Percentiles rank a stretch among this genome's conserved stretches.
Conservation (phyloP, 2,113 vertebrate genomes). For the Cavia aperea region DNA sequence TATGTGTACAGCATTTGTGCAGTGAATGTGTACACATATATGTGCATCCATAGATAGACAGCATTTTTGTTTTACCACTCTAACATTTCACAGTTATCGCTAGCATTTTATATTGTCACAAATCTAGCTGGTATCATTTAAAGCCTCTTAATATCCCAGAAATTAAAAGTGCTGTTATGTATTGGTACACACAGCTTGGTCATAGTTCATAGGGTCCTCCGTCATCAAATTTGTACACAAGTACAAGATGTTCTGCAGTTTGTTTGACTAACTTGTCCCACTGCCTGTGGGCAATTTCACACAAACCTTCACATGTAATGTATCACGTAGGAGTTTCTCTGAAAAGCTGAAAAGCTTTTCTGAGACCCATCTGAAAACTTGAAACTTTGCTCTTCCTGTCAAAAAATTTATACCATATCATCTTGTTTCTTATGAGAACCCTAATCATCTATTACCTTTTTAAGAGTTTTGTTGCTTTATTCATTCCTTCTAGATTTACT, state of each 20-base stretch:
- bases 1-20: neutral
- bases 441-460: neutral
- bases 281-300: neutral
- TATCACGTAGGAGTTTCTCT: slow-evolving; percentile 1
- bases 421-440: neutral
- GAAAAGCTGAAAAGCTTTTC: slow-evolving; percentile 35
- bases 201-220: neutral
- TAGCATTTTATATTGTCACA: slow-evolving; percentile 22
- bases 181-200: slow-evolving; percentile 16
- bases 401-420: neutral
- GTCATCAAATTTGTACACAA: slow-evolving; percentile 32
- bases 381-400: neutral
- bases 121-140: slow-evolving; percentile 32
- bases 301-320: slow-evolving; percentile 24
- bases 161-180: neutral
- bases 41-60: neutral
- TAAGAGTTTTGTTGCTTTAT: neutral
- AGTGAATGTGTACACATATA: neutral
- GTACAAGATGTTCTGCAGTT: slow-evolving; percentile 36
- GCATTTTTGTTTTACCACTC: neutral
- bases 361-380: slow-evolving; percentile 12
- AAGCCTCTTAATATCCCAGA: slow-evolving; percentile 21
- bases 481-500: neutral
- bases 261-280: slow-evolving; percentile 25
- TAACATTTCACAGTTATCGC: neutral